Conservation (phyloP, 30 jellyfish, hydroid and myxozoan species). For the Sanderia malayensis region DNA sequence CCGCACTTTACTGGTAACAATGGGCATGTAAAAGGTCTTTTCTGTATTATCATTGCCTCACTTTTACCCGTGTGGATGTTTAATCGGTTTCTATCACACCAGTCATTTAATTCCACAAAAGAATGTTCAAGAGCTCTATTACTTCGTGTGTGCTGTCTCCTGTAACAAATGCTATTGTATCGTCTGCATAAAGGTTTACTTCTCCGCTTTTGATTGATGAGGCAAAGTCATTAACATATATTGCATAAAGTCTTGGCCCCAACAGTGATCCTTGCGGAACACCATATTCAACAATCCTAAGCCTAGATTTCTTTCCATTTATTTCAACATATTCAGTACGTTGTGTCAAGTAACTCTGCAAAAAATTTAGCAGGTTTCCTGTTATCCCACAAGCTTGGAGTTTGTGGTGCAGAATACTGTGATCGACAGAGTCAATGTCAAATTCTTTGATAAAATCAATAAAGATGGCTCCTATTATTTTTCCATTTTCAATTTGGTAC, state of each 20-base stretch:
- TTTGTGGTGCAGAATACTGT: conserved; percentile 29
- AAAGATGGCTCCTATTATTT: conserved; percentile 39
- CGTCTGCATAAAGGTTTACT: conserved; percentile 2
- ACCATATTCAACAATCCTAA: conserved; percentile 18
- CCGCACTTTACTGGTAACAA: conserved; percentile 10
- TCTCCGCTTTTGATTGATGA: conserved; percentile 6
- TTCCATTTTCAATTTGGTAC: conserved; percentile 32
- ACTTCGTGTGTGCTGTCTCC: conserved; percentile 1
- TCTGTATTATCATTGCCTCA: conserved; percentile 9
- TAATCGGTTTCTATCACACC: conserved; percentile 6
- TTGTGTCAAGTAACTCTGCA: conserved; percentile 15
- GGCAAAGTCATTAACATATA: conserved; percentile 21
- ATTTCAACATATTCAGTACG: conserved; percentile 36
- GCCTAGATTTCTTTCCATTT: conserved; percentile 32
- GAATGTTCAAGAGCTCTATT: not conserved
- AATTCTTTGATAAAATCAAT: conserved; percentile 64
- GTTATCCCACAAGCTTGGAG: conserved; percentile 40
- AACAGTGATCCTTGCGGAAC: conserved; percentile 69
- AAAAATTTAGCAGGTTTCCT: conserved; percentile 7
- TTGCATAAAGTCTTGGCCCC: conserved; percentile 36
- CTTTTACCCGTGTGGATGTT: conserved; percentile 10
- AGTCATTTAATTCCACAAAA: not conserved
- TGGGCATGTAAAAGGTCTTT: conserved; percentile 15
- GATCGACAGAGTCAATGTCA: conserved; percentile 59
- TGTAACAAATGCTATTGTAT: conserved; percentile 1